Evolutionary conservation across 1,140 invertebrate genomes (phyloP).

Genomic region (Capitella teleta): DNA sequence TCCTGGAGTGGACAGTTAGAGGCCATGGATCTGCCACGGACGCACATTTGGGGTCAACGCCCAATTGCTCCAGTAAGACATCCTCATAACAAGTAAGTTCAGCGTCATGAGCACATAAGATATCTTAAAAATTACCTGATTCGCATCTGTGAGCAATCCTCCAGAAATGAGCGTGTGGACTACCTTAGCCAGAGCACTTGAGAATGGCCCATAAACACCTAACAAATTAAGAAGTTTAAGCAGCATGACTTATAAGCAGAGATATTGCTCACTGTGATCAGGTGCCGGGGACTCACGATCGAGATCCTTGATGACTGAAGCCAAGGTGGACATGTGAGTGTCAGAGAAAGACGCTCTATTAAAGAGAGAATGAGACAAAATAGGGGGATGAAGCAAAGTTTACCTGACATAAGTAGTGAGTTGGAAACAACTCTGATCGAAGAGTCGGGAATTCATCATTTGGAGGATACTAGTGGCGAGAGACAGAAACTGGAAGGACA

Average conservation of each 20-base stretch:
- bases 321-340: slow-evolving; percentile 67
- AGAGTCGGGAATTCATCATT: too few species aligned
- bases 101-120: too few species aligned
- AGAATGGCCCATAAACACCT: slow-evolving; percentile 15
- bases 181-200: slow-evolving; percentile 52
- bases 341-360: slow-evolving; percentile 54
- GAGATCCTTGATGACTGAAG: slow-evolving; percentile 70
- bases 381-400: too few species aligned
- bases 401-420: too few species aligned
- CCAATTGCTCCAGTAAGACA: slow-evolving; percentile 60
- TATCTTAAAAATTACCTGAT: too few species aligned
- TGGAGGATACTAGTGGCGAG: too few species aligned
- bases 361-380: too few species aligned
- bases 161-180: slow-evolving; percentile 72
- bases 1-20: slow-evolving; percentile 71
- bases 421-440: too few species aligned
- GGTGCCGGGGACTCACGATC: slow-evolving; percentile 64
- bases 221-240: neutral
- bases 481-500: too few species aligned
- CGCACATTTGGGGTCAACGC: too few species aligned
- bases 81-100: too few species aligned
- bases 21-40: slow-evolving; percentile 59
- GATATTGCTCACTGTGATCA: slow-evolving; percentile 23
- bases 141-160: slow-evolving; percentile 53
- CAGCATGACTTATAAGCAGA: slow-evolving; percentile 14